Percentiles rank a stretch among this genome's conserved stretches.
Evolutionary conservation across 2,113 vertebrate genomes (phyloP).

Genomic region (human (Homo sapiens)): DNA sequence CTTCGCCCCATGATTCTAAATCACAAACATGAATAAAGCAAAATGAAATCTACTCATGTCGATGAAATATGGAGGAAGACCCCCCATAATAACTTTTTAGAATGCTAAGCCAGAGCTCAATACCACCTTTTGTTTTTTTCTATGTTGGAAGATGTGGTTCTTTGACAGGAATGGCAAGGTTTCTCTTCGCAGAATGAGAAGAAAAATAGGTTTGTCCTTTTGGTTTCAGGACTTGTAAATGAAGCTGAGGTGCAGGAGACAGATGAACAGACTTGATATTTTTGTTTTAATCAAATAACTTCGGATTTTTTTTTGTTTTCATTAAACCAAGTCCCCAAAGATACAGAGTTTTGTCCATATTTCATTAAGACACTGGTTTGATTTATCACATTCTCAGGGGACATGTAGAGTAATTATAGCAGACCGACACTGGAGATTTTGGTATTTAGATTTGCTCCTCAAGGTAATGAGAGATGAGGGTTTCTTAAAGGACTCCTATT

Average conservation of each 20-base stretch:
- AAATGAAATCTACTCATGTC: fast-evolving
- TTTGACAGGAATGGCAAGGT: fast-evolving
- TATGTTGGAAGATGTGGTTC: not conserved
- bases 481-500: too few species aligned
- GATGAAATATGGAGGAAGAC: not conserved
- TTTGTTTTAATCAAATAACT: not conserved
- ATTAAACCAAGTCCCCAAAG: not conserved
- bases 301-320: not conserved
- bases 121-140: fast-evolving
- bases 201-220: not conserved
- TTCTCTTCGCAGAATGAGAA: not conserved
- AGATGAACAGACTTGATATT: fast-evolving
- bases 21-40: not conserved
- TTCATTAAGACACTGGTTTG: not conserved
- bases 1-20: fast-evolving
- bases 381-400: too few species aligned
- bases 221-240: not conserved
- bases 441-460: not conserved
- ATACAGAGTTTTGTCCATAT: not conserved
- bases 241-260: fast-evolving
- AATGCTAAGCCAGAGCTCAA: not conserved
- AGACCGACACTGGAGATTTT: fast-evolving
- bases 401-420: fast-evolving
- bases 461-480: fast-evolving
- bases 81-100: not conserved